Conservation (phyloP, 2,797 vertebrate genomes). For the Melanotaenia pygmaea region DNA sequence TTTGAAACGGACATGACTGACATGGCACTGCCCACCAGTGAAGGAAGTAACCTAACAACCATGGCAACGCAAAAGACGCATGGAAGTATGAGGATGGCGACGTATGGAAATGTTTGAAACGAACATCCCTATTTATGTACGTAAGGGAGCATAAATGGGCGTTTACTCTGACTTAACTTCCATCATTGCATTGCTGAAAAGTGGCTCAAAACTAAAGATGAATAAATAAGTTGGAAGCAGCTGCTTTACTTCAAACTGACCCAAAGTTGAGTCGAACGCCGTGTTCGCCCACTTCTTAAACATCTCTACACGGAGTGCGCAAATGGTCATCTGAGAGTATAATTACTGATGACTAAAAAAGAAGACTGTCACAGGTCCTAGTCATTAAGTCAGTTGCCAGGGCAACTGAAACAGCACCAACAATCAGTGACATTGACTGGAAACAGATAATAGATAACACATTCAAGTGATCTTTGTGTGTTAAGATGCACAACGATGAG, state of each 20-base stretch:
- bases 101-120: no score
- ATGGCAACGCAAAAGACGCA: no score
- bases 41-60: no score
- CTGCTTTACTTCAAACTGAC: constrained; percentile 12
- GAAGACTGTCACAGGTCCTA: constrained; percentile 44
- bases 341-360: constrained; percentile 35
- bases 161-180: constrained; percentile 5
- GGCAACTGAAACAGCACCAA: constrained; percentile 61
- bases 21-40: no score
- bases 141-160: no score
- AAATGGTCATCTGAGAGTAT: constrained; percentile 62
- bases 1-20: no score
- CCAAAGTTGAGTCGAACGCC: constrained; percentile 31
- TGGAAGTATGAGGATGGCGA: no score
- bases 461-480: constrained; percentile 30
- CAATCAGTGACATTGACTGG: constrained; percentile 57
- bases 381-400: constrained; percentile 71
- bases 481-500: constrained; percentile 5
- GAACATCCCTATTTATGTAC: no score
- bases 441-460: constrained; percentile 50
- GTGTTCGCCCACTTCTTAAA: constrained; percentile 40
- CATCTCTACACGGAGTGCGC: constrained; percentile 61
- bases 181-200: constrained; percentile 1
- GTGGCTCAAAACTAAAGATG: constrained; percentile 9
- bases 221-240: constrained; percentile 26